Base-by-base conservation (phyloP, 2,113 vertebrate species). In the Tyto alba region DNA sequence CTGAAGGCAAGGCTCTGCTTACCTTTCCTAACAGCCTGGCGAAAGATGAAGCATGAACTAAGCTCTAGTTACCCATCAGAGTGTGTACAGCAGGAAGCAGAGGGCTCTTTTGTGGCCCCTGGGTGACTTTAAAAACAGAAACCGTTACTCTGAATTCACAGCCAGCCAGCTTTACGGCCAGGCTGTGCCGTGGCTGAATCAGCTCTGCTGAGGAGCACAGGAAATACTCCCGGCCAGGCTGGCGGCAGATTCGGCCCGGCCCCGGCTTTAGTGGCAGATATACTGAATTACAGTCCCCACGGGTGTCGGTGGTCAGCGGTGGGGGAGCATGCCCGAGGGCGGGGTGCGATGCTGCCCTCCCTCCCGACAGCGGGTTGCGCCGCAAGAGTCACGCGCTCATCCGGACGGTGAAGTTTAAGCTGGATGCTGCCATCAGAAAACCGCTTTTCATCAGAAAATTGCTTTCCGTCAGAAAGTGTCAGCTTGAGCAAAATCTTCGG, bases 361-460 rank as follows among this genome's bases (percentile, higher is more conserved):
- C 12, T 78, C 59, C 74, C 38, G 23, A 16, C 48, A 41, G 71
- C 1, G 5, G 57, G 36, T 62, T 55, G 27, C 41, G 2, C 25
- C 1, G 0, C 68, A n/a, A 6, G 67, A 57, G 71, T 40, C 36
- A 2, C 0, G 8, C 19, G 1, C 34, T 83, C n/a, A 18, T 41
- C 45, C 67, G 15, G 16, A 21, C 79, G 66, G 69, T 25, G 75
- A 92, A 77, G 92, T 92, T 38, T 16, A 40, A 40, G 16, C 50
- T 86, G 78, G 85, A 29, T 52, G n/a, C 71, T 82, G 85, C 71
- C 36, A 47, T 34, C 71, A 83, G 53, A 74, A 89, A 85, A 84
- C 62, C 27, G 7, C 67, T 90, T 90, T 29, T 82, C 81, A 57
- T 95, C 88, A 81, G 64, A 74, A 96, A 88, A 89, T 83, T 76